Conservation (phyloP, 2,797 vertebrate genomes). For the Trematomus bernacchii region DNA sequence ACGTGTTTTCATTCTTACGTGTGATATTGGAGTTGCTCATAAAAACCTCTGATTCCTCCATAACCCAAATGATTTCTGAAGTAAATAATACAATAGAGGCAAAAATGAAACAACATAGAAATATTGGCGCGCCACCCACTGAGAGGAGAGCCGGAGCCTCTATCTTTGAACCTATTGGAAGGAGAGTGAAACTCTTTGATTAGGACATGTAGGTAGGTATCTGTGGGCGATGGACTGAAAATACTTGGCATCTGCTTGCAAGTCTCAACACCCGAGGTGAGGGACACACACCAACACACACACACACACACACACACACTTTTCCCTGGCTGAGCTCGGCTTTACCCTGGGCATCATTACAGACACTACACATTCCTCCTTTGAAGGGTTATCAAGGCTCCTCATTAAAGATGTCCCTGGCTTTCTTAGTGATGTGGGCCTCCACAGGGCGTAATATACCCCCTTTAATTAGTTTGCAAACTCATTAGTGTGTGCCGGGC, state of each 20-base stretch:
- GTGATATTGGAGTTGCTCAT: conserved; percentile 31
- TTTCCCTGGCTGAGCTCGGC: conserved; percentile 68
- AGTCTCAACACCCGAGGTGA: conserved; percentile 75
- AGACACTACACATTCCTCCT: conserved; percentile 80
- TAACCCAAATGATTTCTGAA: conserved; percentile 58
- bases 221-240: conserved; percentile 81
- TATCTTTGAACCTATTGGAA: conserved; percentile 73
- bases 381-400: conserved; percentile 87
- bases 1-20: not conserved
- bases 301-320: conserved; percentile 46
- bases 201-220: conserved; percentile 80
- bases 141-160: conserved; percentile 63
- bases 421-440: conserved; percentile 80
- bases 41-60: conserved; percentile 57
- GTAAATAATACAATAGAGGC: conserved; percentile 67
- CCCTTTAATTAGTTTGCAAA: conserved; percentile 88
- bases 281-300: conserved; percentile 48
- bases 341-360: conserved; percentile 84
- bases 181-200: conserved; percentile 77
- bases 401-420: conserved; percentile 86
- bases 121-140: conserved; percentile 58
- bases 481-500: conserved; percentile 85
- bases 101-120: conserved; percentile 46
- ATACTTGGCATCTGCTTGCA: conserved; percentile 81
- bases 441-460: conserved; percentile 80